Percentiles rank a stretch among this genome's conserved stretches.
Evolutionary conservation across 2,888 invertebrate genomes (phyloP).

Genomic region (Callinectes sapidus): DNA sequence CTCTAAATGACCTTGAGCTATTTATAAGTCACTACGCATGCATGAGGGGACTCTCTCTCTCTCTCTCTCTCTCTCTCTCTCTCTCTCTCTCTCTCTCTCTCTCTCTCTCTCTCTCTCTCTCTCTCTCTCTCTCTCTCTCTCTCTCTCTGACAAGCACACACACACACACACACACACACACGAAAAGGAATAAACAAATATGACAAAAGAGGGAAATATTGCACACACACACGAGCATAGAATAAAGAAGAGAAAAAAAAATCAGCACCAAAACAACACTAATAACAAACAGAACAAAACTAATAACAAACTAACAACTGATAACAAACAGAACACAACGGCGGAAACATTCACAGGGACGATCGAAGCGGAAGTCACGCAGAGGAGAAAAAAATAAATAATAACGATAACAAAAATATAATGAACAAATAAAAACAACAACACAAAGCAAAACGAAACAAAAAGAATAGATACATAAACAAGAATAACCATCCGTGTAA

Average conservation of each 20-base stretch:
- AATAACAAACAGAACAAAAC: not conserved
- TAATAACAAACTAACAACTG: too few species aligned
- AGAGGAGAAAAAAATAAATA: not conserved
- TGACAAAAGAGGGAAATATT: not conserved
- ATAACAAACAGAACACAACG: not conserved
- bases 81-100: not conserved
- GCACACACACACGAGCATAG: not conserved
- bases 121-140: too few species aligned
- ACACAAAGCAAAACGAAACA: not conserved
- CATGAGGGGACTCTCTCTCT: too few species aligned
- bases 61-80: too few species aligned
- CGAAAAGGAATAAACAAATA: not conserved
- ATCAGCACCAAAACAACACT: not conserved
- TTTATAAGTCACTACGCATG: too few species aligned
- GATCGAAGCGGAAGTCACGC: not conserved
- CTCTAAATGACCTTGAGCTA: too few species aligned
- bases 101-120: not conserved
- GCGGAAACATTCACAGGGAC: too few species aligned
- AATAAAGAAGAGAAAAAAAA: not conserved
- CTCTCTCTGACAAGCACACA: too few species aligned
- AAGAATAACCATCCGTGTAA: not conserved
- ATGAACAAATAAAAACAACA: not conserved
- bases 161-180: constrained; percentile 13
- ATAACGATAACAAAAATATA: not conserved
- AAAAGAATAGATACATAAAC: too few species aligned